Percentiles rank a stretch among this genome's conserved stretches.
These are phyloP conservation scores for Apamea epomidion DNA, from an alignment of 2,888 invertebrate genomes.

Conservation along the genomic window DNA sequence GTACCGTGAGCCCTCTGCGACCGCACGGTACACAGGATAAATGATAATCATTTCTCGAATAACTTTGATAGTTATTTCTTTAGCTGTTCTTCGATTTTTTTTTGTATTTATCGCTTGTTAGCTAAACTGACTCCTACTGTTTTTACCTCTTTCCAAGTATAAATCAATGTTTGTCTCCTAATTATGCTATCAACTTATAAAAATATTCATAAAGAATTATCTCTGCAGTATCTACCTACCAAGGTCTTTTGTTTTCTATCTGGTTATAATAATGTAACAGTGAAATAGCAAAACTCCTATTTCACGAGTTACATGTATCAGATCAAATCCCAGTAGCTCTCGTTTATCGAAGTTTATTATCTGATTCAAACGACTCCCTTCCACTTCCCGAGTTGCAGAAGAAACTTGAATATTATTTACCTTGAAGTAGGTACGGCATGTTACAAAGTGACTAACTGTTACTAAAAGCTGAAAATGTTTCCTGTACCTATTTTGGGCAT, in stretches of 20 bases:
- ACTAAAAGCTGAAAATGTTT: conserved; percentile 43
- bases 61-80: too few species aligned
- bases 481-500: conserved; percentile 34
- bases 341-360: conserved; percentile 36
- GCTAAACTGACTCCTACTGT: too few species aligned
- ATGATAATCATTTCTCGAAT: too few species aligned
- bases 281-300: conserved; percentile 1
- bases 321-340: conserved; percentile 7
- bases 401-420: conserved; percentile 32
- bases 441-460: conserved; percentile 42
- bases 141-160: too few species aligned
- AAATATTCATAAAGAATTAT: too few species aligned
- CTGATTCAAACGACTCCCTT: conserved; percentile 42
- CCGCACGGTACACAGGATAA: background rate
- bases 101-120: too few species aligned
- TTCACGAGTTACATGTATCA: conserved; percentile 26
- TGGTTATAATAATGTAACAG: background rate
- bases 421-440: conserved; percentile 5
- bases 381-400: conserved; percentile 5
- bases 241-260: too few species aligned
- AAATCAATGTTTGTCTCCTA: too few species aligned
- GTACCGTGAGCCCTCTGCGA: background rate
- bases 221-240: too few species aligned
- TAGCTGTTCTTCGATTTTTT: too few species aligned
- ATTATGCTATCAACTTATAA: too few species aligned